A percentile compares a stretch with the other conserved stretches of the same genome.
Conservation (phyloP, 2,888 invertebrate genomes). For the Caenorhabditis wallacei region DNA sequence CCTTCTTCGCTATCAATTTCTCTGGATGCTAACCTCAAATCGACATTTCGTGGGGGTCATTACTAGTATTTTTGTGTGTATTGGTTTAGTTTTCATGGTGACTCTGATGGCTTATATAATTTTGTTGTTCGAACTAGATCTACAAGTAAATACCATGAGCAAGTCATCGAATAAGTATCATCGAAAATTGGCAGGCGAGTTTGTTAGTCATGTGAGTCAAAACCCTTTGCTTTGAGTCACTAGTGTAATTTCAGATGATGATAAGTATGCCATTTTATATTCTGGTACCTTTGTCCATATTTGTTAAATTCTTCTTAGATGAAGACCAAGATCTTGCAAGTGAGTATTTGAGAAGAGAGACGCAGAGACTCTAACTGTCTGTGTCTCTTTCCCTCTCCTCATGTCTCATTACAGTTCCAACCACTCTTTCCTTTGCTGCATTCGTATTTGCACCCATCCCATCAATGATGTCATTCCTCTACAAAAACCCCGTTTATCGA, state of each 20-base stretch:
- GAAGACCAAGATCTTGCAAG: conserved; percentile 7
- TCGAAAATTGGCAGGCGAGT: not conserved
- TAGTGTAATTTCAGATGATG: not conserved
- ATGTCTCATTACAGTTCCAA: conserved; percentile 15
- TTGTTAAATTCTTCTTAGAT: conserved; percentile 27
- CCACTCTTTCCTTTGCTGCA: conserved; percentile 4
- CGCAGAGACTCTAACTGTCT: not conserved
- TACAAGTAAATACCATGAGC: conserved; percentile 40
- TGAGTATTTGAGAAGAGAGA: conserved; percentile 3
- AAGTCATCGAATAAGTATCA: conserved; percentile 30
- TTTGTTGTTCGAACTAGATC: conserved; percentile 20
- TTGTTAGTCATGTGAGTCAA: conserved; percentile 15
- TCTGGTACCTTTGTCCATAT: conserved; percentile 11
- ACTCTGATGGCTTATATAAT: not conserved
- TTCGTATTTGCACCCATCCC: conserved; percentile 26
- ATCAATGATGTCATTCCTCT: conserved; percentile 14
- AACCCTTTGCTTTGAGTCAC: not conserved
- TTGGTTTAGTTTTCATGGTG: conserved; percentile 23
- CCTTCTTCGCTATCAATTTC: conserved; percentile 18
- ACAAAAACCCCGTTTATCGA: conserved; percentile 23
- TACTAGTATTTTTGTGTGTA: conserved; percentile 7
- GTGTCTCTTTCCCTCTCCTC: no score
- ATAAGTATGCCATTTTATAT: conserved; percentile 24
- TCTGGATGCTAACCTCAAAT: conserved; percentile 35
- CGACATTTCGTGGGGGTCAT: conserved; percentile 26